Evolutionary conservation across 2,797 vertebrate genomes (phyloP).

Genomic region (Melanotaenia pygmaea): DNA sequence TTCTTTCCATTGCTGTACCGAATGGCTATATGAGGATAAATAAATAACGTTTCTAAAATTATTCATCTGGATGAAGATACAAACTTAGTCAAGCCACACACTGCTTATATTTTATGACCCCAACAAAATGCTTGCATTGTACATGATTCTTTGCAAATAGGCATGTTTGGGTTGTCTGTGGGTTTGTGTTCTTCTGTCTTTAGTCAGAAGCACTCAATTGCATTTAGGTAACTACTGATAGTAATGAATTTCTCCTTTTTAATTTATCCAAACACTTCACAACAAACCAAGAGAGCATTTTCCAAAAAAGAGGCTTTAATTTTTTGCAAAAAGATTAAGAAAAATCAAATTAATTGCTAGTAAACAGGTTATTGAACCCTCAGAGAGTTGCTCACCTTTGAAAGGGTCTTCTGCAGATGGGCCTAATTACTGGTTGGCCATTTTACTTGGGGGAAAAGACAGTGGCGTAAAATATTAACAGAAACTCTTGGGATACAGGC

Average conservation of each 20-base stretch:
- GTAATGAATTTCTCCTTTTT: background rate
- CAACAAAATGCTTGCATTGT: slow-evolving; percentile 35
- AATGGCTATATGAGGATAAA: slow-evolving; percentile 54
- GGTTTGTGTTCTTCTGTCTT: slow-evolving; percentile 23
- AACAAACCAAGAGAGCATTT: background rate
- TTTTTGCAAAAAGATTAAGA: background rate
- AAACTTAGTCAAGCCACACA: slow-evolving; percentile 45
- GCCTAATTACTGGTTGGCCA: slow-evolving; percentile 62
- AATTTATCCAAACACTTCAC: slow-evolving; percentile 1
- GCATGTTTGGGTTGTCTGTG: slow-evolving; percentile 9
- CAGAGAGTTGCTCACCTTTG: slow-evolving; percentile 34
- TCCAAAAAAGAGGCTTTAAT: background rate
- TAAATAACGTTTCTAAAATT: slow-evolving; percentile 63
- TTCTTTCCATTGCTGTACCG: slow-evolving; percentile 43
- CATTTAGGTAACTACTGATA: background rate
- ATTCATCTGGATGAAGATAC: slow-evolving; percentile 54
- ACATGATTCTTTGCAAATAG: slow-evolving; percentile 49
- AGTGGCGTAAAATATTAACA: slow-evolving; percentile 72
- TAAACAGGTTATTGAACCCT: slow-evolving; percentile 47
- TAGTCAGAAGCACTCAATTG: slow-evolving; percentile 6
- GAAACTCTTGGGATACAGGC: slow-evolving; percentile 66
- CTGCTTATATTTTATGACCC: slow-evolving; percentile 44
- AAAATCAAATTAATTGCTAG: background rate
- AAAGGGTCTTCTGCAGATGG: slow-evolving; percentile 42
- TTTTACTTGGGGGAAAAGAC: slow-evolving; percentile 60